These are phyloP conservation scores for Ctenoplectra terminalis DNA, from an alignment of 1,140 invertebrate genomes.

Conservation along the genomic window DNA sequence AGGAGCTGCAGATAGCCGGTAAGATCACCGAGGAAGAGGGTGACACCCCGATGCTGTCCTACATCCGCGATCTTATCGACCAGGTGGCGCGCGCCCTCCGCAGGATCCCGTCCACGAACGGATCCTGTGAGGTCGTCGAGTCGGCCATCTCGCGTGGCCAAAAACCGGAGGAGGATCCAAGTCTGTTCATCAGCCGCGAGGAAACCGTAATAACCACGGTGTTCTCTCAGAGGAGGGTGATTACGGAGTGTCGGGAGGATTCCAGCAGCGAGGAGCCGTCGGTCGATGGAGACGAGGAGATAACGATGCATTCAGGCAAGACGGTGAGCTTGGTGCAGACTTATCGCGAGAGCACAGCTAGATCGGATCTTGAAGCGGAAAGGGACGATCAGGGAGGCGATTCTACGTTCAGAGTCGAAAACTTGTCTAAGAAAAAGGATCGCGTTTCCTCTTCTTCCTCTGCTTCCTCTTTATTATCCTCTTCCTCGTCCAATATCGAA, in stretches of 20 bases:
- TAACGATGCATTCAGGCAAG: background rate
- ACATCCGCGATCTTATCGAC: conserved; percentile 68
- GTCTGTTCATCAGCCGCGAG: background rate
- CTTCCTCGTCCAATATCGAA: background rate
- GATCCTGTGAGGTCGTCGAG: background rate
- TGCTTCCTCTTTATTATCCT: background rate
- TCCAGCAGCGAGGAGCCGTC: background rate
- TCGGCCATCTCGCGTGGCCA: background rate
- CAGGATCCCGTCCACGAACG: conserved; percentile 14
- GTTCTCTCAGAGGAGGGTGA: conserved; percentile 17
- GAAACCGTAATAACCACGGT: conserved; percentile 4
- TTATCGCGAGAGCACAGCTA: background rate
- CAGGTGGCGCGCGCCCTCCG: conserved; percentile 53
- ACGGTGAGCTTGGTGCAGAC: background rate
- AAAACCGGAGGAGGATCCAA: background rate
- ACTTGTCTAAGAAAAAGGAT: background rate
- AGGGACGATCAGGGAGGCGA: background rate
- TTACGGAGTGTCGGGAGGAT: background rate
- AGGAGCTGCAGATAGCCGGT: conserved; percentile 57
- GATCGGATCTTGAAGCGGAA: background rate
- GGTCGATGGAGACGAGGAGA: background rate
- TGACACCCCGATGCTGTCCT: conserved; percentile 58
- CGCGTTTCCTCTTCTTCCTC: background rate
- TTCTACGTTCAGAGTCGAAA: conserved; percentile 16
- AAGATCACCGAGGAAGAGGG: conserved; percentile 60